These are phyloP conservation scores for Macroramphosus scolopax DNA, from an alignment of 2,797 vertebrate species.

Conservation along the genomic window DNA sequence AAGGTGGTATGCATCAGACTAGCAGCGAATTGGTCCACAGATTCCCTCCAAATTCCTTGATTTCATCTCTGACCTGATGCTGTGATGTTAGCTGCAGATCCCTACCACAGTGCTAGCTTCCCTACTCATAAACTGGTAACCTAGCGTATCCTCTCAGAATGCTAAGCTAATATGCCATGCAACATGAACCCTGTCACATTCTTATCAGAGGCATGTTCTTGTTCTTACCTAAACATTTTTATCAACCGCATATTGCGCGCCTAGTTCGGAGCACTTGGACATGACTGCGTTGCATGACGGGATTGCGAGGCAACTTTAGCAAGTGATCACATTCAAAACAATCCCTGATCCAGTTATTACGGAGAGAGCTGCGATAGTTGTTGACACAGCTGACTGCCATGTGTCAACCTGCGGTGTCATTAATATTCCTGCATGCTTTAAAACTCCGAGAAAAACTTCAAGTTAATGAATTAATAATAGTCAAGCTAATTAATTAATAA, in stretches of 20 bases:
- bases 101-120: slow-evolving; percentile 26
- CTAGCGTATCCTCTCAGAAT: slow-evolving; percentile 12
- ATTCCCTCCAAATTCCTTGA: accelerated
- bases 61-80: slow-evolving; percentile 9
- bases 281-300: background rate
- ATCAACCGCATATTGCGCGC: too few species aligned
- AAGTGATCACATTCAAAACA: too few species aligned
- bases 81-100: slow-evolving; percentile 35
- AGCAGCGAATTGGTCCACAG: too few species aligned
- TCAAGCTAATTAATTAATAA: too few species aligned
- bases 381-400: background rate
- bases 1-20: accelerated
- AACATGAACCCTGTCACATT: too few species aligned
- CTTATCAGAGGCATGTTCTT: too few species aligned
- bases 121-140: slow-evolving; percentile 48
- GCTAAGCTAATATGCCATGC: slow-evolving; percentile 26
- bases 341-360: background rate
- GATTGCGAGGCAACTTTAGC: background rate
- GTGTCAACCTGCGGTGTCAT: too few species aligned
- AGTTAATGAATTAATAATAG: too few species aligned
- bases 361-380: background rate
- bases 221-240: too few species aligned
- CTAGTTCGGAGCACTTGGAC: too few species aligned
- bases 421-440: too few species aligned
- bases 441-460: too few species aligned